These are phyloP conservation scores for Lanistes nyassanus DNA, from an alignment of 1,140 invertebrate genomes.

Conservation along the genomic window DNA sequence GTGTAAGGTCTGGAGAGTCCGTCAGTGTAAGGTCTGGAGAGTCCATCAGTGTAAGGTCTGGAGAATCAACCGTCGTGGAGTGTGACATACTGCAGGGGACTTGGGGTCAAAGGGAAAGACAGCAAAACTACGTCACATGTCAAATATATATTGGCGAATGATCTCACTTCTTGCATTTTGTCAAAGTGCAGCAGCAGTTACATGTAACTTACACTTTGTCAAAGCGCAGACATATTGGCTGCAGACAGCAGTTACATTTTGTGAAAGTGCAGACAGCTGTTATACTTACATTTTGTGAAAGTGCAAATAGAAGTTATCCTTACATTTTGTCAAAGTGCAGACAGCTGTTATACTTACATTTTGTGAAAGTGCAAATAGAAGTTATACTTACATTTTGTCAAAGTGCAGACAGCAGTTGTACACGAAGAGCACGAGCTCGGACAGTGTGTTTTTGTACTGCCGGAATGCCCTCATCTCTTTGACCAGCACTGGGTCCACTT, in stretches of 20 bases:
- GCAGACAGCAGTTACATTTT: neutral
- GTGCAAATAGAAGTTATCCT: constrained; percentile 6
- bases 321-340: constrained; percentile 39
- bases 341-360: constrained; percentile 30
- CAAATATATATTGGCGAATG: neutral
- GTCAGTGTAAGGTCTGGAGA: too few relatives aligned
- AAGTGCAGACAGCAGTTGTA: constrained; percentile 60
- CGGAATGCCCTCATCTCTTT: constrained; percentile 55
- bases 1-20: too few relatives aligned
- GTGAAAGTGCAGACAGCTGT: neutral
- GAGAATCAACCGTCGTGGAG: too few relatives aligned
- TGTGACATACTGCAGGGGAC: too few relatives aligned
- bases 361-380: too few relatives aligned
- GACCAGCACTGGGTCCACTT: constrained; percentile 45
- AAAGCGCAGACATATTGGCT: constrained; percentile 2
- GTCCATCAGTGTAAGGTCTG: too few relatives aligned
- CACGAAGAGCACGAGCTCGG: constrained; percentile 55
- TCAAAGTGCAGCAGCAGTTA: constrained; percentile 1
- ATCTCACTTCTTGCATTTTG: neutral
- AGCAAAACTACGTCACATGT: too few relatives aligned
- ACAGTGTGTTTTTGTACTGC: constrained; percentile 54
- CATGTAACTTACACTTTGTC: too few relatives aligned
- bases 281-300: too few relatives aligned
- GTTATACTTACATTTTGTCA: constrained; percentile 56
- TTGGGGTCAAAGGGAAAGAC: too few relatives aligned